Base-by-base conservation (phyloP, 2,113 vertebrate genomes). In the Numida meleagris region DNA sequence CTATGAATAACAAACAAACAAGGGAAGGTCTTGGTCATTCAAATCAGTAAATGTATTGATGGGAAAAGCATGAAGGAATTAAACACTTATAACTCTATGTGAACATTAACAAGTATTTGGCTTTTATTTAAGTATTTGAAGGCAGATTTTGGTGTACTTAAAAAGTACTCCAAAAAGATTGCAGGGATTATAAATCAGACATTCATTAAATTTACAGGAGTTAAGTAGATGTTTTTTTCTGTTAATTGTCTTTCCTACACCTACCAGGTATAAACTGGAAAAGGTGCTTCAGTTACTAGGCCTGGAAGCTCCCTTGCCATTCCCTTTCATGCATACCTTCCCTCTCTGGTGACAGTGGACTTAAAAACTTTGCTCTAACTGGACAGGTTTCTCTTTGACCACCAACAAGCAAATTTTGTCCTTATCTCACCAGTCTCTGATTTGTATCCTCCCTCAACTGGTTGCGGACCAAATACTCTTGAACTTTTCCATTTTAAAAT, bases 1-100 rank as follows among this genome's bases (percentile, higher is more conserved):
- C 46, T 90, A 86, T 90, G 92, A 94, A 97, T 97, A 94, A 96
- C 97, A 94, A 97, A 97, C 93, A 90, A 97, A 90, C 73, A 82
- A 95, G 59, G 67, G 59, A 84, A 92, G 67, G 55, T 58, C 78
- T 94, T 92, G 82, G 65, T 95, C 86, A 91, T 82, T 86, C 86
- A 95, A 90, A 92, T 92, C 65, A 62, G 89, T 89, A 88, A 82
- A 79, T 74, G 77, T 65, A 57, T 95, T 88, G 83, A 86, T 77
- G 50, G 82, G 82, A 91, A 31, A 9, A 40, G 70, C 82, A 90
- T 72, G 74, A 97, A 96, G 82, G 68, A 81, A 89, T 88, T 75
- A 81, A 88, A 81, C 21, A 40, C 46, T 83, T 61, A 2, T 13
- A 68, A 70, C 48, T 78, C 38, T 36, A 8, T 0, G 0, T 61